Base-by-base conservation (phyloP, 2,888 invertebrate genomes). In the Tribolium freemani region DNA sequence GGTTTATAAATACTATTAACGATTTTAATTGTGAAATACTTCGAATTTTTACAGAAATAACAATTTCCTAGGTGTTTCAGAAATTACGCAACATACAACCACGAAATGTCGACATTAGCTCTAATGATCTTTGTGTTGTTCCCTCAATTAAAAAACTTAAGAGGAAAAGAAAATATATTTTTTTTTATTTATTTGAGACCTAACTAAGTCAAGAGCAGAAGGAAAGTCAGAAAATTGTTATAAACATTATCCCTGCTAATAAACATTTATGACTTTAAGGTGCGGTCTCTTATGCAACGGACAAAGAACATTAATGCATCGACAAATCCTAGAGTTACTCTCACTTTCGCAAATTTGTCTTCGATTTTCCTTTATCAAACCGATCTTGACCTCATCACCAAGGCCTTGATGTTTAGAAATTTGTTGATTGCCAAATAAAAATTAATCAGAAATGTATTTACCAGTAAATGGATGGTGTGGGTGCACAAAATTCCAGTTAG, bases 401-500 rank as follows among this genome's bases (percentile, higher is more conserved):
- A 30, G n/a, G 10, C 30, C 54, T 54, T 54, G 54, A 54, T 2
- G n/a, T 8, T 51, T 20, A 2, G 8, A 16, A 51, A 16, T 21
- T n/a, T 9, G 51, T 9, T 4, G 20, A 51, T 30, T 54, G 54
- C 8, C 10, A 9, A n/a, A 30, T 10, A 30, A 51, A 30, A 3
- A 30, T 54, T 54, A 11, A 26, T 21, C 30, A 30, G 30, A 57
- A 57, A 16, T 57, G 1, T 63, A 51, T n/a, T 63, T 85, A 98
- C 96, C 89, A 97, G 87, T 51, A 96, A 90, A 84, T 98, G 95
- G 81, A 98, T 97, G 84, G 98, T 98, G 85, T 98, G 97, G 0
- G 96, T 94, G 85, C 97, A 97, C 46, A 98, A 89, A 66, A 94
- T 88, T 58, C 97, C 98, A 54, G 97, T 91, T 11, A 96, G 80